Conservation (phyloP, 2,113 vertebrate species). For the Irena cyanogastra region DNA sequence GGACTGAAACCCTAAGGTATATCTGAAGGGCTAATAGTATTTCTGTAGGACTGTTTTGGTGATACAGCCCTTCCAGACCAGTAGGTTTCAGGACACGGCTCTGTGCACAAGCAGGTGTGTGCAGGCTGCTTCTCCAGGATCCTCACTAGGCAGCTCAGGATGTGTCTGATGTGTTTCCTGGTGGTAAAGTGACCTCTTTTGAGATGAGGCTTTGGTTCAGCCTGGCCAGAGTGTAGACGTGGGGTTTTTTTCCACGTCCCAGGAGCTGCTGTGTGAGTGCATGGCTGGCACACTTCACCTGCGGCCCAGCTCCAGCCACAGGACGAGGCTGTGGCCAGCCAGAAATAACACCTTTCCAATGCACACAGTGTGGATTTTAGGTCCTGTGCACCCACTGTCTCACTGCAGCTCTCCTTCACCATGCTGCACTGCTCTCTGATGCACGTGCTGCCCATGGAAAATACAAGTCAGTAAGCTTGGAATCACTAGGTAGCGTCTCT, state of each 20-base stretch:
- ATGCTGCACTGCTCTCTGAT: background rate
- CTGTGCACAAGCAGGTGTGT: rapidly evolving
- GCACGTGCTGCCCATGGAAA: background rate
- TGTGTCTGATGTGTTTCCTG: background rate
- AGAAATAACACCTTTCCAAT: background rate
- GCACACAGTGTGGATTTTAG: background rate
- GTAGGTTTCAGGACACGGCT: background rate
- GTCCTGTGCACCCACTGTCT: background rate
- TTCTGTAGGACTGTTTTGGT: background rate
- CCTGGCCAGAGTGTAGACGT: rapidly evolving
- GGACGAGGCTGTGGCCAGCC: background rate
- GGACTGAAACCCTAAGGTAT: background rate
- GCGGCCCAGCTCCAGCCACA: rapidly evolving
- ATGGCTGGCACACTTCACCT: background rate
- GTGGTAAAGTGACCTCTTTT: background rate
- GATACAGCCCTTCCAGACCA: background rate
- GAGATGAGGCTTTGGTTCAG: background rate
- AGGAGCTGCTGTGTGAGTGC: background rate
- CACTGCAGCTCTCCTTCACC: background rate
- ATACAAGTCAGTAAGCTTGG: background rate
- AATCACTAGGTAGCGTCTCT: background rate
- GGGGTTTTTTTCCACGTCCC: background rate
- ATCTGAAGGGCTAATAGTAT: background rate
- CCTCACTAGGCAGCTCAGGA: background rate
- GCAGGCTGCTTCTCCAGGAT: background rate